Percentiles rank a stretch among this genome's conserved stretches.
These are phyloP conservation scores for Mimumesa dahlbomi DNA, from an alignment of 2,888 invertebrate species.

Conservation along the genomic window DNA sequence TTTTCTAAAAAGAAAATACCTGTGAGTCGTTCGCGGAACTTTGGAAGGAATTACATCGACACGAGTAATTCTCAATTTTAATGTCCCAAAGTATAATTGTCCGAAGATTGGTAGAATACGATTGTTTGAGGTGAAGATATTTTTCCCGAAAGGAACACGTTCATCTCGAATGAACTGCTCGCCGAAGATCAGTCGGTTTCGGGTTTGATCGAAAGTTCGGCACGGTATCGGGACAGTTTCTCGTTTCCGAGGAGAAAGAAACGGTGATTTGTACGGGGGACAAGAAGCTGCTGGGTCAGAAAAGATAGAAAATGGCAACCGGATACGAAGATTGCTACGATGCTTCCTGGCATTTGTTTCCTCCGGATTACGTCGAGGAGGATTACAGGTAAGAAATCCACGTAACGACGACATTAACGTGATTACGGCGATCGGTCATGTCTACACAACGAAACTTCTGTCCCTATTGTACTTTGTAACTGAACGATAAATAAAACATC, in stretches of 20 bases:
- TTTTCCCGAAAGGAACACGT: constrained; percentile 1
- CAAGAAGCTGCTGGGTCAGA: constrained; percentile 10
- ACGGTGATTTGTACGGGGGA: background rate
- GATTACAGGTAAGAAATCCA: constrained; percentile 83
- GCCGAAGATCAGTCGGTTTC: constrained; percentile 60
- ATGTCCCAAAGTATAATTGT: no score
- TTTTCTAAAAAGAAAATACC: no score
- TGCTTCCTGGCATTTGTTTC: constrained; percentile 86
- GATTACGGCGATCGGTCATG: background rate
- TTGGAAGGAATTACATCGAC: no score
- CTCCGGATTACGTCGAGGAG: constrained; percentile 88
- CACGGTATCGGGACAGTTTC: background rate
- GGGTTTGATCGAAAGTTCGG: constrained; percentile 31
- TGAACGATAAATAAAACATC: no score
- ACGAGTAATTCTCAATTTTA: no score
- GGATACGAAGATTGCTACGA: constrained; percentile 86
- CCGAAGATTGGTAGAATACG: no score
- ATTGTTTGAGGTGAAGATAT: no score
- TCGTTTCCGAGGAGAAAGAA: background rate
- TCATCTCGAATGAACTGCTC: constrained; percentile 57
- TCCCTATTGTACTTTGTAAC: no score
- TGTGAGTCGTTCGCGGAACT: no score
- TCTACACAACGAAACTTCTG: background rate
- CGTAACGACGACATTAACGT: no score
- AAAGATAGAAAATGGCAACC: constrained; percentile 80